A percentile compares a stretch with the other conserved stretches of the same genome.
Conservation (phyloP, 2,888 invertebrate species). For the Sympetrum striolatum region DNA sequence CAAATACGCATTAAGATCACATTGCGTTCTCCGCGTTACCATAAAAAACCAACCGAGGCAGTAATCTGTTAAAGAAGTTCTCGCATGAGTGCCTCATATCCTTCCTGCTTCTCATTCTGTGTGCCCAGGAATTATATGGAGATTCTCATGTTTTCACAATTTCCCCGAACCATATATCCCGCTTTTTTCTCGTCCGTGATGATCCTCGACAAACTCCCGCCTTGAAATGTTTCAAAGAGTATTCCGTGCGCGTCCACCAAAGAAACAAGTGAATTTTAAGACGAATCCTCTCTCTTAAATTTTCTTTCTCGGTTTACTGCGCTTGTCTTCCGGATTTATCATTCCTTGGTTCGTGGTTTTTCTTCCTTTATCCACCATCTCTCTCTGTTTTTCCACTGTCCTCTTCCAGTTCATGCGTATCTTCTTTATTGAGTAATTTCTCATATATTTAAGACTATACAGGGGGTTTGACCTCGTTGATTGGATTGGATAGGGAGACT, state of each 20-base stretch:
- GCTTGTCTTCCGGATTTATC: too few relatives aligned
- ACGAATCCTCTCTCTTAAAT: too few relatives aligned
- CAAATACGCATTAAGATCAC: background rate
- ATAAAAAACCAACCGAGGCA: background rate
- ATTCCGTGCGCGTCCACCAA: background rate
- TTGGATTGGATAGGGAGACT: too few relatives aligned
- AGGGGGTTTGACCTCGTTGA: too few relatives aligned
- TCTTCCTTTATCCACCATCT: too few relatives aligned
- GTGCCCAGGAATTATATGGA: too few relatives aligned
- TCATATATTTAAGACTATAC: too few relatives aligned
- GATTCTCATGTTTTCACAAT: background rate
- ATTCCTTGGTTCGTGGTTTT: too few relatives aligned
- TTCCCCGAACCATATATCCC: background rate
- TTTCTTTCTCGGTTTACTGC: too few relatives aligned
- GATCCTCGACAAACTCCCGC: background rate
- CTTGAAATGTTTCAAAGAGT: background rate
- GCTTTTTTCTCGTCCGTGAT: background rate
- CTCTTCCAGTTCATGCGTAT: too few relatives aligned
- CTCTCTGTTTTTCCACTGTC: too few relatives aligned
- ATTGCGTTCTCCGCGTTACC: background rate
- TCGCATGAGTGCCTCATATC: background rate
- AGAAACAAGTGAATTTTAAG: background rate
- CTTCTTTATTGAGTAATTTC: too few relatives aligned
- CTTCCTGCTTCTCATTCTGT: background rate
- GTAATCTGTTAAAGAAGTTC: background rate